Evolutionary conservation across 2,888 invertebrate species (phyloP), one percentile per base, ranked within the genome.

Genomic region (Luffia ferchaultella): DNA sequence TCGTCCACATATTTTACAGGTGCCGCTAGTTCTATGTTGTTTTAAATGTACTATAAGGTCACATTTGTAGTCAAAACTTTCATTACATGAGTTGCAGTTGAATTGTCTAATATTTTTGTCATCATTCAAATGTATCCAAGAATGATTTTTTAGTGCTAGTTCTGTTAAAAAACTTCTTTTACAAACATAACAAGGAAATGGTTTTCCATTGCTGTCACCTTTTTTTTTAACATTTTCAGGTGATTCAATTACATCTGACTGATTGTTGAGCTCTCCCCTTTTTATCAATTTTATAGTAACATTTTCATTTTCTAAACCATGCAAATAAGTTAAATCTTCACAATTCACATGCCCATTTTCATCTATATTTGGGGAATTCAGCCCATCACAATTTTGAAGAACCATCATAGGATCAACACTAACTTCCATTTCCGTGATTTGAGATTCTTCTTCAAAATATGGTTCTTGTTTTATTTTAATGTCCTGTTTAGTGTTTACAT

Each of bases 391-490:
- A 57, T 86, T 88, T 59, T 89, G 87, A 45, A 90, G 67, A 58
- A 90, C 87, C 64, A 89, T 73, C 89, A 90, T 89, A 2, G 90
- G 90, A 65, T 90, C 90, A 0, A 90, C 85, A 63, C 85, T 86
- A 1, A 90, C 86, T 76, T 90, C 90, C 85, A 90, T 87, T 72
- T 88, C 85, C 49, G 84, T 85, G 48, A 76, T 68, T 63, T 64
- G 67, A 20, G 45, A 50, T 12, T 70, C 71, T 57, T 66, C 64
- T 48, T 67, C 67, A 46, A 46, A 55, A 52, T 43, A 59, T 43
- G 49, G 46, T 2, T 57, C 53, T 50, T 53, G 41, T 40, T 62
- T 64, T 1, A 55, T 20, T 45, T 66, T 63, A 17, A 57, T 53
- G 30, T 30, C 5, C 3, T 30, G 30, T 30, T 30, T 30, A 12